These are phyloP conservation scores for Zoanthus solanderi DNA, from an alignment of 92 coral and sea anemone genomes.

Conservation along the genomic window DNA sequence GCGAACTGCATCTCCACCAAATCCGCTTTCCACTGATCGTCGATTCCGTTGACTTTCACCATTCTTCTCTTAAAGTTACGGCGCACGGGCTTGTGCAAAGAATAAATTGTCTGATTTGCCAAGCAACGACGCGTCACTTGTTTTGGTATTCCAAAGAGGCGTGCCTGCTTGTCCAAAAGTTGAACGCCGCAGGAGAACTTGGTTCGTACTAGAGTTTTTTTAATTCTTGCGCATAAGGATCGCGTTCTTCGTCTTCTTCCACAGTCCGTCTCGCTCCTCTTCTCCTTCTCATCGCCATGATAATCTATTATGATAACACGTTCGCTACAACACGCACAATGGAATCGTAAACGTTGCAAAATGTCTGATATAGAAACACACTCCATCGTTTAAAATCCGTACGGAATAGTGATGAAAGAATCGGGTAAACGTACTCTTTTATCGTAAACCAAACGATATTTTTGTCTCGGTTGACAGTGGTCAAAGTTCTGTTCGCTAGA, in stretches of 20 bases:
- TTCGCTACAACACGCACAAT: no score
- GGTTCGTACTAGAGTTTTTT: not conserved
- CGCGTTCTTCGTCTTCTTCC: no score
- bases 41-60: not conserved
- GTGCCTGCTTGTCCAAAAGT: not conserved
- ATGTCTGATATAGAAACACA: no score
- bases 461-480: not conserved
- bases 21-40: not conserved
- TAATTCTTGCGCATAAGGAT: not conserved
- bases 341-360: no score
- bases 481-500: not conserved
- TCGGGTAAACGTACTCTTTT: not conserved
- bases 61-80: not conserved
- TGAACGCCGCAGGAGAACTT: not conserved
- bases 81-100: not conserved
- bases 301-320: no score
- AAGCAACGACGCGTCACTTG: not conserved
- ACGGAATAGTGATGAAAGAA: no score
- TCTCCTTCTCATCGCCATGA: no score
- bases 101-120: not conserved
- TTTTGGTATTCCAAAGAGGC: not conserved
- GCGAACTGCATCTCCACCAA: no score
- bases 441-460: not conserved
- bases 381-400: no score
- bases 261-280: no score